These are phyloP conservation scores for Grammomys dolichurus DNA, from an alignment of 2,113 vertebrate species.

Conservation along the genomic window DNA sequence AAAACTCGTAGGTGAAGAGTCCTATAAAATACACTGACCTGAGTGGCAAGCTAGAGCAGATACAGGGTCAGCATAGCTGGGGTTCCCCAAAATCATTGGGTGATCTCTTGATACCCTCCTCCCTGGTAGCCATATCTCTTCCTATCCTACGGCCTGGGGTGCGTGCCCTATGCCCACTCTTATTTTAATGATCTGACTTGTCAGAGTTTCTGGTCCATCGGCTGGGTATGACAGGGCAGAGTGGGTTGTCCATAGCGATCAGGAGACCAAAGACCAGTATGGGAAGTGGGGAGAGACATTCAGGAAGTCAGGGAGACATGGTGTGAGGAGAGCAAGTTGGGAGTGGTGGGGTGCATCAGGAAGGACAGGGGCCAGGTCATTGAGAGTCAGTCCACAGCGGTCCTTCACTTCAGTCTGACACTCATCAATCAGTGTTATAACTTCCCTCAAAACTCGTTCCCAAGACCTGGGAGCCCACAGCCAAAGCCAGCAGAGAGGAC, in stretches of 20 bases:
- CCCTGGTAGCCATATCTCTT: background rate
- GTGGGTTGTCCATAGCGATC: background rate
- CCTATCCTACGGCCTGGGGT: background rate
- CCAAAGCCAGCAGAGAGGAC: background rate
- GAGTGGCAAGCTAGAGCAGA: background rate
- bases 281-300: background rate
- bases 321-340: background rate
- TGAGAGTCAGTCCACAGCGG: background rate
- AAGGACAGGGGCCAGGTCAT: fast-evolving
- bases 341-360: no score
- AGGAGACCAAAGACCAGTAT: background rate
- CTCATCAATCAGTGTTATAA: background rate
- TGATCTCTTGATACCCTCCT: no score
- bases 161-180: background rate
- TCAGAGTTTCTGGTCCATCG: background rate
- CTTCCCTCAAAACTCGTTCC: background rate
- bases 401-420: fast-evolving
- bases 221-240: background rate
- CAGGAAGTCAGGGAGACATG: background rate
- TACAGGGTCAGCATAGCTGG: background rate
- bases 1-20: background rate
- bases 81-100: no score
- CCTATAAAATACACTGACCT: background rate
- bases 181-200: background rate
- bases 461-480: background rate